Conservation (phyloP, 2,797 vertebrate species). For the Schizopygopsis malacanthus region DNA sequence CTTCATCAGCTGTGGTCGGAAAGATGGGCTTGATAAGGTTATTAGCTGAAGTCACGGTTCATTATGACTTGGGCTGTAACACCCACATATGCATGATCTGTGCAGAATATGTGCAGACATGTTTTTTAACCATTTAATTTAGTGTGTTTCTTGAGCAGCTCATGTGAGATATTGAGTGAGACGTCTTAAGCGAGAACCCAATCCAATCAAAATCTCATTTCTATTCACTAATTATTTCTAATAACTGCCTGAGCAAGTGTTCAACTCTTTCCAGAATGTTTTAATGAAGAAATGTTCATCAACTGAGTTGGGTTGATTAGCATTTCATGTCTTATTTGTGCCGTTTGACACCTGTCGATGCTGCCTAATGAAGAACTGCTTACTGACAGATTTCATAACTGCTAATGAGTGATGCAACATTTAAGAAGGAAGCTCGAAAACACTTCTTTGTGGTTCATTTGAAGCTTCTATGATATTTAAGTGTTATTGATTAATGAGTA, state of each 20-base stretch:
- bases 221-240: conserved; percentile 4
- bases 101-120: conserved; percentile 18
- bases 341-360: conserved; percentile 17
- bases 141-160: neutral
- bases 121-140: conserved; percentile 1
- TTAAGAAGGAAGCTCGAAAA: conserved; percentile 4
- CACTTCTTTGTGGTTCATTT: conserved; percentile 1
- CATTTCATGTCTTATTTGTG: conserved; percentile 22
- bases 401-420: conserved; percentile 17
- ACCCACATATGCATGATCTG: neutral
- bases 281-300: conserved; percentile 4
- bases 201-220: neutral
- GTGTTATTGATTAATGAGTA: conserved; percentile 17
- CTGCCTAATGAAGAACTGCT: neutral
- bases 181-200: neutral
- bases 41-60: conserved; percentile 61
- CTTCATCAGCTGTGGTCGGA: conserved; percentile 42
- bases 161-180: neutral
- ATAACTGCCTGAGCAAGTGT: conserved; percentile 1
- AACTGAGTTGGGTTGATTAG: neutral
- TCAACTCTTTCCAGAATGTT: conserved; percentile 7
- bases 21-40: conserved; percentile 59
- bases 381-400: conserved; percentile 20
- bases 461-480: neutral
- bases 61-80: conserved; percentile 60